phyloP scores from a whole-genome alignment of 1,140 invertebrate genomes.

The Mamestra configurata region DNA sequence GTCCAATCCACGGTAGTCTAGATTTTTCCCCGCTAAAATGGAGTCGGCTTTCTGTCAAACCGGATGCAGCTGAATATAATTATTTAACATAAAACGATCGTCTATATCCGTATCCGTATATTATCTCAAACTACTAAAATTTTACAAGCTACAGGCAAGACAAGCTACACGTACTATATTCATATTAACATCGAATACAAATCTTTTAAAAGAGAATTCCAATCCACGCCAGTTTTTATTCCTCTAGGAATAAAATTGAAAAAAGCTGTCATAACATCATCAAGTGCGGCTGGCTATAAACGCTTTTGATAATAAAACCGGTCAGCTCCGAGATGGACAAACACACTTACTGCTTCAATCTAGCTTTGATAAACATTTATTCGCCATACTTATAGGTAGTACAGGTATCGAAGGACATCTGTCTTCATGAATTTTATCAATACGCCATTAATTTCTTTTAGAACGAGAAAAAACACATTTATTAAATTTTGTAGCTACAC shows the following conservation, averaged over 20 bases:
- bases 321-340: constrained; percentile 6
- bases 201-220: constrained; percentile 26
- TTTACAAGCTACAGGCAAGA: neutral
- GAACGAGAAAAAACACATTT: neutral
- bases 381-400: neutral
- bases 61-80: no score
- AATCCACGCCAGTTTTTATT: constrained; percentile 5
- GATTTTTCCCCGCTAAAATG: no score
- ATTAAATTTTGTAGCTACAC: no score
- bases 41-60: no score
- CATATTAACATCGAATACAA: neutral
- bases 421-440: neutral
- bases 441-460: neutral
- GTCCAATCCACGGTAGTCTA: no score
- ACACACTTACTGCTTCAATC: neutral
- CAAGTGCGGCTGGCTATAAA: constrained; percentile 20
- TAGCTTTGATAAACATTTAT: neutral
- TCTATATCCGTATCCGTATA: no score
- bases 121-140: neutral
- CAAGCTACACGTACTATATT: neutral
- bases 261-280: constrained; percentile 12
- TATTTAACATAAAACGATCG: no score
- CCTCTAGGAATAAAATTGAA: constrained; percentile 1
- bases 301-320: constrained; percentile 12
- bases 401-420: neutral